Evolutionary conservation across 2,888 invertebrate species (phyloP), one percentile per base, ranked within the genome.

Genomic region (Theodoxus fluviatilis): DNA sequence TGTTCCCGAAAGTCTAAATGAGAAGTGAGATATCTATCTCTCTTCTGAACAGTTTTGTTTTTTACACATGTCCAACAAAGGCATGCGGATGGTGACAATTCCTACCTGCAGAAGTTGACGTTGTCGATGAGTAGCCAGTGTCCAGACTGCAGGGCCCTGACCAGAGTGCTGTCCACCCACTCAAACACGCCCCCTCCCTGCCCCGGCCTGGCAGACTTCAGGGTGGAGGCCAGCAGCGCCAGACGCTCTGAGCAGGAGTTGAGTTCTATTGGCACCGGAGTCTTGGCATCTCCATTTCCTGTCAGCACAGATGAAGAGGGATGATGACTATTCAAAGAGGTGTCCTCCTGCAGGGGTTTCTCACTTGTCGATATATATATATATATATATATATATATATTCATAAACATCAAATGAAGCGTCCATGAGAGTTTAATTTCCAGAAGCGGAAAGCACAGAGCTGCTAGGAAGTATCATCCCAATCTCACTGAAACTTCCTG

Each of bases 81-180:
- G 12, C 43, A 12, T 43, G 43, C 15, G 43, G 9, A 59, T 22
- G 40, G 31, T n/a, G n/a, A n/a, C n/a, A n/a, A 55, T n/a, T 31
- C 70, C 73, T 72, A 88, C 87, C 87, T 95, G 85, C 97, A 97
- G 69, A 97, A 91, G 89, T 98, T 98, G 1, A 96, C 97, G 87
- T 97, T 96, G 87, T 89, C 89, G 35, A 89, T 83, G 37, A 90
- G 81, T 12, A 89, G 82, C 89, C 90, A 89, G 74, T 88, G 81
- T 7, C 89, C 88, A 38, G 78, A 69, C 70, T 76, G 74, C 63
- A 88, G 83, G 3, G 89, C 88, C 68, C 83, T 81, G 12, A 89
- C 87, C 71, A 89, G 83, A 3, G 84, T 72, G 74, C 89, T 89
- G 81, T 89, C 88, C 43, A 85, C 80, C 89, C 89, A 89, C 74